Percentiles rank a stretch among this genome's conserved stretches.
Evolutionary conservation across 2,888 invertebrate species (phyloP).

Genomic region (Caenorhabditis wallacei): DNA sequence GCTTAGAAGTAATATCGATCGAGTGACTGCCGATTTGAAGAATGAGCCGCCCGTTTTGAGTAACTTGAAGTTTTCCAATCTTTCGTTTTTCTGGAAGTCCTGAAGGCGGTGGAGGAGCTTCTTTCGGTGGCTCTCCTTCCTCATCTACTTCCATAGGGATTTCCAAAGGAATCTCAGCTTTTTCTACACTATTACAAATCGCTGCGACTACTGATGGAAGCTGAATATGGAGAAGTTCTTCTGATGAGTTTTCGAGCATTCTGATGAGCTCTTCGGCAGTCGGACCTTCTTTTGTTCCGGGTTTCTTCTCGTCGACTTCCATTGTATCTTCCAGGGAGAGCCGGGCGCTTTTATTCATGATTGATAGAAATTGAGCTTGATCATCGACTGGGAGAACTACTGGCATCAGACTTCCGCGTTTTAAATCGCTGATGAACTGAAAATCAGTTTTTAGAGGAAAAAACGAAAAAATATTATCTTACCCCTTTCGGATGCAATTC

Average conservation of each 20-base stretch:
- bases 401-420: slow-evolving; percentile 67
- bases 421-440: slow-evolving; percentile 68
- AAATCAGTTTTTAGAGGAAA: too few species aligned
- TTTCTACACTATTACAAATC: slow-evolving; percentile 37
- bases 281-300: background rate
- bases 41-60: slow-evolving; percentile 40
- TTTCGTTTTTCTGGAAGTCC: slow-evolving; percentile 20
- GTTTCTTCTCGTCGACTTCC: slow-evolving; percentile 46
- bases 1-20: slow-evolving; percentile 49
- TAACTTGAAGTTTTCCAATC: slow-evolving; percentile 67
- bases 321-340: slow-evolving; percentile 46
- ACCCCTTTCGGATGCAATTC: slow-evolving; percentile 43
- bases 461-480: background rate
- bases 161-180: too few species aligned
- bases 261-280: slow-evolving; percentile 41
- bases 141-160: too few species aligned
- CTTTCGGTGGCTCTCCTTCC: slow-evolving; percentile 19
- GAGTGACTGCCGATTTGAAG: slow-evolving; percentile 46
- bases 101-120: slow-evolving; percentile 7
- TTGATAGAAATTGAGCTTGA: slow-evolving; percentile 67
- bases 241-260: slow-evolving; percentile 49
- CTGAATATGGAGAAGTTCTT: slow-evolving; percentile 54
- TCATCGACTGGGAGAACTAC: slow-evolving; percentile 70
- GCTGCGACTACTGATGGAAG: slow-evolving; percentile 57
- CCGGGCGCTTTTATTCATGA: slow-evolving; percentile 35